These are phyloP conservation scores for Drosophila niveifrons DNA, from an alignment of 2,888 invertebrate genomes.

Conservation along the genomic window DNA sequence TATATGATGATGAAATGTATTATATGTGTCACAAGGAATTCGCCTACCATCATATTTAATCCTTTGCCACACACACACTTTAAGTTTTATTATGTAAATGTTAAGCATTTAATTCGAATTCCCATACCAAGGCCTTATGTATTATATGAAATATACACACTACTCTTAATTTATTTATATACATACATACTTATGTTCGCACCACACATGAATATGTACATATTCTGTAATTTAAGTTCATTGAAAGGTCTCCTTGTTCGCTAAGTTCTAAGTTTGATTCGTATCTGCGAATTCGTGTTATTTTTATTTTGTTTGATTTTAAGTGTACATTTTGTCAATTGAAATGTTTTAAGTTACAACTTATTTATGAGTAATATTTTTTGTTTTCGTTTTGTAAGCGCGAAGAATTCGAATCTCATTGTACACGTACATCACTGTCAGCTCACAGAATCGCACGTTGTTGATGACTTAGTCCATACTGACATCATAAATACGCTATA, in stretches of 20 bases:
- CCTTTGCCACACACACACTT: conserved; percentile 13
- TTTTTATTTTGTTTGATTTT: conserved; percentile 56
- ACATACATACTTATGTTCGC: conserved; percentile 53
- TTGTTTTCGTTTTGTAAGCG: conserved; percentile 38
- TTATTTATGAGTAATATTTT: conserved; percentile 53
- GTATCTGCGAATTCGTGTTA: conserved; percentile 22
- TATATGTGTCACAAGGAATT: conserved; percentile 72
- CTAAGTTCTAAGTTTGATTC: conserved; percentile 56
- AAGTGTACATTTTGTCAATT: conserved; percentile 73
- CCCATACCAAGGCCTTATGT: conserved; percentile 72
- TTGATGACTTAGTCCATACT: conserved; percentile 41
- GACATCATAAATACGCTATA: conserved; percentile 33
- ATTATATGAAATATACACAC: conserved; percentile 70
- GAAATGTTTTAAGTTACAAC: conserved; percentile 60
- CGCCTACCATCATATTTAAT: conserved; percentile 23
- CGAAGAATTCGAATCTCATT: conserved; percentile 74
- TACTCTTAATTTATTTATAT: conserved; percentile 59
- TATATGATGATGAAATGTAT: conserved; percentile 57
- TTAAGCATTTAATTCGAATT: conserved; percentile 53
- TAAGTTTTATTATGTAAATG: conserved; percentile 33
- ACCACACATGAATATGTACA: conserved; percentile 37
- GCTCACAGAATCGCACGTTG: conserved; percentile 27
- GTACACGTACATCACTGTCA: conserved; percentile 54
- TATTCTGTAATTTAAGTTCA: conserved; percentile 62
- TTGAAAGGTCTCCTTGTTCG: conserved; percentile 57